Evolutionary conservation across 2,113 vertebrate species (phyloP).

Genomic region (Cephalopterus ornatus): DNA sequence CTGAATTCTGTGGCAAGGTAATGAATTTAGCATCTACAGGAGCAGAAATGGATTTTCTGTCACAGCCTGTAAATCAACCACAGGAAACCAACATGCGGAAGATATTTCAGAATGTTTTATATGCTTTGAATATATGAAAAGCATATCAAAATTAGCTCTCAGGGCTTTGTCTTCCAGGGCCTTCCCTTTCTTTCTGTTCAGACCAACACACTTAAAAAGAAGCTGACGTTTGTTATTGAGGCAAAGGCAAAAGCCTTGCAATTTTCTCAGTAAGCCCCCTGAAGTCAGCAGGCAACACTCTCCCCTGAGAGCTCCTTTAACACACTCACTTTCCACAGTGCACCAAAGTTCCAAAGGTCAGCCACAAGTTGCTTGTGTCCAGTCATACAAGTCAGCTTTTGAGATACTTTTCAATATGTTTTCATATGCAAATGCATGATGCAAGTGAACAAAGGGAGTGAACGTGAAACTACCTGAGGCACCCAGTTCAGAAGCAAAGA

Average conservation of each 20-base stretch:
- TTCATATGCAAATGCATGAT: background rate
- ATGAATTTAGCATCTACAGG: constrained; percentile 80
- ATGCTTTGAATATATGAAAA: constrained; percentile 46
- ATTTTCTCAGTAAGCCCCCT: background rate
- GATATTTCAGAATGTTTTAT: constrained; percentile 64
- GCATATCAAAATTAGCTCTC: constrained; percentile 30
- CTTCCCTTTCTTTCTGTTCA: background rate
- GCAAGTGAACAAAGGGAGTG: background rate
- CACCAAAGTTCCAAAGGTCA: background rate
- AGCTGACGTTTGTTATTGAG: background rate
- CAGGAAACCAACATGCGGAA: constrained; percentile 64
- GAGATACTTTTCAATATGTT: background rate
- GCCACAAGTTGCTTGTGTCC: accelerated
- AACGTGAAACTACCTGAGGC: background rate
- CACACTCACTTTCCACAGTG: background rate
- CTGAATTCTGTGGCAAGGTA: constrained; percentile 75
- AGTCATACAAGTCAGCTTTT: background rate
- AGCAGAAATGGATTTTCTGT: constrained; percentile 80
- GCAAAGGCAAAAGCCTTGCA: background rate
- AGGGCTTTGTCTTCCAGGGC: background rate
- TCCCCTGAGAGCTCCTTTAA: background rate
- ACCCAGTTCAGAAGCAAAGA: background rate
- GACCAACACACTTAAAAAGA: background rate
- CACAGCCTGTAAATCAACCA: constrained; percentile 70
- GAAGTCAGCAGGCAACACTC: background rate